Evolutionary conservation across 2,797 vertebrate genomes (phyloP), one percentile per base, ranked within the genome.

Genomic region (Onychomys arenicola): DNA sequence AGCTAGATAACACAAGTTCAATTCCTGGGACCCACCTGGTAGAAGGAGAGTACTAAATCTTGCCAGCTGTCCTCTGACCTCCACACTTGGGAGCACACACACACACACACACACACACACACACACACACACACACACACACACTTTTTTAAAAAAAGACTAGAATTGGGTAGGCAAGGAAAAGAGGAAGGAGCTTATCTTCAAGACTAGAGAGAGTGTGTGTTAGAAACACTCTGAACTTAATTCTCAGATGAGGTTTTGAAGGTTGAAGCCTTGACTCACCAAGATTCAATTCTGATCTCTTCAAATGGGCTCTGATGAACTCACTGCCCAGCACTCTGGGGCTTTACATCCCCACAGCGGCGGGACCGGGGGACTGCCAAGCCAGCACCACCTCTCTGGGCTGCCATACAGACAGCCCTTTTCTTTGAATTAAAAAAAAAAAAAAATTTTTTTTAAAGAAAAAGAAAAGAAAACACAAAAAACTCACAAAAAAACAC

Each of bases 391-490:
- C 98, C 97, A 97, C 77, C 25, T 16, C 76, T 97, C 96, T 95
- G 4, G 94, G 34, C 86, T 69, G 37, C 67, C 97, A 96, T 95
- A 93, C 84, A 98, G 89, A 98, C 98, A 98, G 97, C 97, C 96
- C 96, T 97, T 99, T 98, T 99, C 98, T 99, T 98, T 89, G 69
- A 93, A 32, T 93, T 71, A 76, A 84, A 96, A 97, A 96, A 98
- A 96, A 98, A 98, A 98, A 98, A 93, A 3, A 95, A 13, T 52
- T 52, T 52, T 52, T 91, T 95, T 98, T 98, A 2, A 97, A 96
- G 95, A 55, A 95, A 95, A 98, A 98, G 98, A 98, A 99, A 98
- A 98, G 99, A 99, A 99, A 99, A 99, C 99, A 99, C 77, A 96
- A 91, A 99, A 99, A 96, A 94, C 69, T 96, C 97, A 97, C 97